Conservation (phyloP, 2,888 invertebrate genomes). For the Anthophora plumipes region DNA sequence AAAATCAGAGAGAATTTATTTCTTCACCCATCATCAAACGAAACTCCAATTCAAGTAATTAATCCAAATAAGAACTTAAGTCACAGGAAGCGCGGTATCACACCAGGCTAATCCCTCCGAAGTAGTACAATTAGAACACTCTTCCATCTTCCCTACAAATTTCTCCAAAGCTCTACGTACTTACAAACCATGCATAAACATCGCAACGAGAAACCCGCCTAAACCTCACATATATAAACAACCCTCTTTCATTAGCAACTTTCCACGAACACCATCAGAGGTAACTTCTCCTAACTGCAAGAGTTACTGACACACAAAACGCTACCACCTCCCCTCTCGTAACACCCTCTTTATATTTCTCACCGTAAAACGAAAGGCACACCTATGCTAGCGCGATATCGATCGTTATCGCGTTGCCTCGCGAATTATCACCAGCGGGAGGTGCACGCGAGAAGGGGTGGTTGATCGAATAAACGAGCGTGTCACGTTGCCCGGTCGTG, state of each 20-base stretch:
- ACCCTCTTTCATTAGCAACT: conserved; percentile 3
- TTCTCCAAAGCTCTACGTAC: not conserved
- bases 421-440: conserved; percentile 50
- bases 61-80: too few species aligned
- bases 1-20: too few species aligned
- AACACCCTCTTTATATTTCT: too few species aligned
- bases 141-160: not conserved
- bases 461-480: conserved; percentile 68
- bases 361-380: not conserved
- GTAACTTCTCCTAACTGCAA: not conserved
- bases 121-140: not conserved
- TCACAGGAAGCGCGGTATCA: not conserved
- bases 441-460: conserved; percentile 43
- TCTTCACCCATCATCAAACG: too few species aligned
- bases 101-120: not conserved
- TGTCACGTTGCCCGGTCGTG: conserved; percentile 69
- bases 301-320: conserved; percentile 27
- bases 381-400: conserved; percentile 41
- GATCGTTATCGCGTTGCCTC: conserved; percentile 53
- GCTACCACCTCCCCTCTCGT: not conserved
- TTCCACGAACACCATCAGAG: not conserved
- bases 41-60: too few species aligned
- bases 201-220: not conserved
- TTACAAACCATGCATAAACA: not conserved
- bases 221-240: not conserved